phyloP scores from a whole-genome alignment of 2,888 invertebrate genomes.

The Bombylius discolor region DNA sequence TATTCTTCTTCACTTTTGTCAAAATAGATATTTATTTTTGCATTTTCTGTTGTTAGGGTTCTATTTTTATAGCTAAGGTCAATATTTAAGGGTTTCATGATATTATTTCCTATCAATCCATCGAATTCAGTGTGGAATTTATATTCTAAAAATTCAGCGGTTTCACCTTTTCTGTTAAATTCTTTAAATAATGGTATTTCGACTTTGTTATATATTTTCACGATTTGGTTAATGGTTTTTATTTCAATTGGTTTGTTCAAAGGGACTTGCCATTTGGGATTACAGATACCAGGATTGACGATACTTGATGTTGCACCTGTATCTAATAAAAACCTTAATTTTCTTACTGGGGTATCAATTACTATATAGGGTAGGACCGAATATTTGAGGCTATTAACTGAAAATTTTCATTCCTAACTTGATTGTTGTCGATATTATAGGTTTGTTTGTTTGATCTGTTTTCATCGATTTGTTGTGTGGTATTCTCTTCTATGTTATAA shows the following conservation, averaged over 20 bases:
- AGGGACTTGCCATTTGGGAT: not conserved
- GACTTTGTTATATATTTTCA: not conserved
- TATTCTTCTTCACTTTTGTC: not conserved
- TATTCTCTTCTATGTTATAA: too few species aligned
- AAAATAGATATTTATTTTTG: not conserved
- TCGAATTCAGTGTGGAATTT: not conserved
- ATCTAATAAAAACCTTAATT: not conserved
- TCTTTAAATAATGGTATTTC: not conserved
- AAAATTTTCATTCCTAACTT: too few species aligned
- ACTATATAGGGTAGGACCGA: too few species aligned
- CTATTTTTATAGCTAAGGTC: not conserved
- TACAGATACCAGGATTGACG: not conserved
- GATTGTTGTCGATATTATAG: too few species aligned
- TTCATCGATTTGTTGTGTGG: too few species aligned
- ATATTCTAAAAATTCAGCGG: not conserved
- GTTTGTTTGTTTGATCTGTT: too few species aligned
- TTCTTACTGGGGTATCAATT: too few species aligned
- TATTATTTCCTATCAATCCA: not conserved
- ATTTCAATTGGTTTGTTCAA: not conserved
- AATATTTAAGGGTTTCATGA: not conserved
- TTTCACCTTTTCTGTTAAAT: not conserved
- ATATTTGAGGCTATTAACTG: too few species aligned
- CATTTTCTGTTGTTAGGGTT: not conserved
- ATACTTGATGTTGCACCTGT: not conserved
- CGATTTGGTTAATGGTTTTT: not conserved